Evolutionary conservation across 2,888 invertebrate species (phyloP), one percentile per base, ranked within the genome.

Genomic region (Apoda limacodes): DNA sequence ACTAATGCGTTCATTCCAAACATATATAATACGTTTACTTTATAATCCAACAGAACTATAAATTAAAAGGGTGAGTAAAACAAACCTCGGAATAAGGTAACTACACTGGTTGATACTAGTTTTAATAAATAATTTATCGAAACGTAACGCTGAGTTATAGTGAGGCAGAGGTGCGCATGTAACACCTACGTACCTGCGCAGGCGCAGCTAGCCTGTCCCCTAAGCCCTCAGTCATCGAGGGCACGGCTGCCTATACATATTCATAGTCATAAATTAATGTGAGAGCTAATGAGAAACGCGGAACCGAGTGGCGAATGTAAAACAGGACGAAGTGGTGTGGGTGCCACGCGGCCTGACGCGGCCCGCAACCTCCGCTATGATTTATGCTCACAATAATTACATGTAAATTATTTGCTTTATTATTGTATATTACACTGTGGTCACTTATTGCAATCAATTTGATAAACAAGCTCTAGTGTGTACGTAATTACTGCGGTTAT

Each of bases 221-320:
- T 17, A 17, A 7, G 7, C 7, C 5, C 5, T 7, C 17, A 35
- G 42, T 45, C 42, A 46, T 42, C 25, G 38, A 46, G 40, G 30
- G 40, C 45, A 32, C 34, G 38, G 27, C 40, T 45, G 42, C 43
- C 40, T 39, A 57, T 60, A 55, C 57, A 60, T 63, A 63, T 62
- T 63, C 55, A 63, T 54, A 47, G 39, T 35, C 37, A 34, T 35
- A 60, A 59, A 63, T 17, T 54, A 60, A 60, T 60, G 52, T 52
- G 55, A 55, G 51, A 58, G 60, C 41, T 64, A 63, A 66, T 63
- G 53, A 54, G 58, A 60, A 59, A 67, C 47, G 52, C 66, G 69
- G 68, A 67, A 68, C 58, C 38, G 26, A 22, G 34, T 32, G 33
- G 32, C 37, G 42, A 33, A 53, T 54, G 53, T 45, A 44, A 52